These are phyloP conservation scores for Campoplex nolae DNA, from an alignment of 2,888 invertebrate species.

Conservation along the genomic window DNA sequence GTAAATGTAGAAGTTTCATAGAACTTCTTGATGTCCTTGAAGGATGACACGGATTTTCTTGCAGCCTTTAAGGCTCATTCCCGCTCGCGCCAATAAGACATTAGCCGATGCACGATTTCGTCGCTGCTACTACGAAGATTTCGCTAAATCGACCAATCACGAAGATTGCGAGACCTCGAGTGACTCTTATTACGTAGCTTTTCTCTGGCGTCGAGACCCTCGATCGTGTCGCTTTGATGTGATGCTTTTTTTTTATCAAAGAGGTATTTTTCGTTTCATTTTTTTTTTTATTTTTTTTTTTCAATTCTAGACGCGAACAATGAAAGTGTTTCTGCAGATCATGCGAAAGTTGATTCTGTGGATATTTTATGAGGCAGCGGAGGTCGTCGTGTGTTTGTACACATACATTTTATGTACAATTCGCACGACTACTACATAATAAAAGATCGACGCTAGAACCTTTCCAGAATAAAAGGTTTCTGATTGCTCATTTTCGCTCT, in stretches of 20 bases:
- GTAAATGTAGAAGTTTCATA: slow-evolving; percentile 7
- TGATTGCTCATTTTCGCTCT: background rate
- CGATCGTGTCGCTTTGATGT: slow-evolving; percentile 45
- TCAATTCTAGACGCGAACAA: slow-evolving; percentile 29
- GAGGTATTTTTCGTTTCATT: background rate
- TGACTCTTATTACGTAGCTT: slow-evolving; percentile 40
- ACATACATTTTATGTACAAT: background rate
- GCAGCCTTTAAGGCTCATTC: slow-evolving; percentile 56
- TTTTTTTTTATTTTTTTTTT: slow-evolving; percentile 22
- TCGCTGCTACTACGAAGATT: slow-evolving; percentile 37
- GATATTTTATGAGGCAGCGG: slow-evolving; percentile 56
- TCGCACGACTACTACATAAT: slow-evolving; percentile 3
- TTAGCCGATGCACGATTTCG: slow-evolving; percentile 62
- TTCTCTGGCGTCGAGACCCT: slow-evolving; percentile 21
- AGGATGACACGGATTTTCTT: slow-evolving; percentile 71
- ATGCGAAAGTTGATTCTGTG: slow-evolving; percentile 53
- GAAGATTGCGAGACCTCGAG: slow-evolving; percentile 66
- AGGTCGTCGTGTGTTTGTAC: slow-evolving; percentile 43
- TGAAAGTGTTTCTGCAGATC: slow-evolving; percentile 55
- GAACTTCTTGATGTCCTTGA: slow-evolving; percentile 64
- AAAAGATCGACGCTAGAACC: slow-evolving; percentile 50
- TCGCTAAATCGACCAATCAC: slow-evolving; percentile 67
- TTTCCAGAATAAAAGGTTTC: slow-evolving; percentile 37
- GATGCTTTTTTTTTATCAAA: slow-evolving; percentile 37
- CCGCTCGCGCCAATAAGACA: slow-evolving; percentile 50